A percentile compares a stretch with the other conserved stretches of the same genome.
Conservation (phyloP, 2,797 vertebrate genomes). For the Acanthis flammea region DNA sequence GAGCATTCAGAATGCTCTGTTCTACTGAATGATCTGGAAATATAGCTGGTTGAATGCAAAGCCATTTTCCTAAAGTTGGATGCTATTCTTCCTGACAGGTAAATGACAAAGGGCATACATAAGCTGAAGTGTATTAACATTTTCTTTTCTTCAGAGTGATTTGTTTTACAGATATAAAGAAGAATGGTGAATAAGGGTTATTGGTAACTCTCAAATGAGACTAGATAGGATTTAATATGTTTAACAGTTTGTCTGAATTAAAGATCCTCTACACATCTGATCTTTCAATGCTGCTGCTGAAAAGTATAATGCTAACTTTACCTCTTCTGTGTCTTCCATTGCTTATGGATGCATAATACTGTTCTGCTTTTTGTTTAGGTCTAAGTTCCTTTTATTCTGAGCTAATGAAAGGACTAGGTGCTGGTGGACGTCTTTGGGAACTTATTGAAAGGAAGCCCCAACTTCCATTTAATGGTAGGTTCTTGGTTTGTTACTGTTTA, state of each 20-base stretch:
- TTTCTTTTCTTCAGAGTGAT: not conserved
- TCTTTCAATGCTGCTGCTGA: not conserved
- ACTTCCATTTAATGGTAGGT: slow-evolving; percentile 86
- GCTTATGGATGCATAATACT: not conserved
- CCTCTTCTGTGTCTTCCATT: not conserved
- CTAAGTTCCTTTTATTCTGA: slow-evolving; percentile 96
- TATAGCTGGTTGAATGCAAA: not conserved
- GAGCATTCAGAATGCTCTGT: not conserved
- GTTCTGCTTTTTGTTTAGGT: slow-evolving; percentile 72
- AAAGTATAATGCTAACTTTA: not conserved
- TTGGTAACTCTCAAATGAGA: not conserved
- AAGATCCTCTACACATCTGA: not conserved
- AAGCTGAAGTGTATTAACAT: not conserved
- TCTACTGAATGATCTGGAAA: not conserved
- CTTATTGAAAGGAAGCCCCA: slow-evolving; percentile 88
- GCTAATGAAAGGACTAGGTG: slow-evolving; percentile 96
- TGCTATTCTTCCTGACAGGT: not conserved
- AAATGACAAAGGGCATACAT: not conserved
- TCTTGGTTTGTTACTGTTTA: not conserved
- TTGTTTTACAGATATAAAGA: not conserved
- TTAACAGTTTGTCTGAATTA: not conserved
- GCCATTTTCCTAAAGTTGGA: not conserved
- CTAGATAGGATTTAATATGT: not conserved
- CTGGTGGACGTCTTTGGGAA: slow-evolving; percentile 92
- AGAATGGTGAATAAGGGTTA: not conserved